Percentiles rank a stretch among this genome's conserved stretches.
Conservation (phyloP, 2,888 invertebrate species). For the Drosophila greeni region DNA sequence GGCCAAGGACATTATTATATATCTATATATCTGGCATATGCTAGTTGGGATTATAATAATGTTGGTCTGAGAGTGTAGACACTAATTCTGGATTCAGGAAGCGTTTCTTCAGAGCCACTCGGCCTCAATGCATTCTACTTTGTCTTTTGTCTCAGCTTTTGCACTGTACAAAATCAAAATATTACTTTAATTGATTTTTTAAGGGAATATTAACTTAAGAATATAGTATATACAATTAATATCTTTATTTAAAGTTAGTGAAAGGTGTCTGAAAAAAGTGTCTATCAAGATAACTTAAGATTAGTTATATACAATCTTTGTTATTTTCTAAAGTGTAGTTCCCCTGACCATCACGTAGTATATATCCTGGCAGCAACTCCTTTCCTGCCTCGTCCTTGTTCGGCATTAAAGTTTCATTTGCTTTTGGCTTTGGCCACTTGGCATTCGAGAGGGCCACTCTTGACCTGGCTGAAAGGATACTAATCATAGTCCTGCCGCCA, state of each 20-base stretch:
- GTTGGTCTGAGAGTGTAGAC: background rate
- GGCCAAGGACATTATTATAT: slow-evolving; percentile 43
- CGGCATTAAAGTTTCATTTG: slow-evolving; percentile 66
- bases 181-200: background rate
- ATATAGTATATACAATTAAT: no score
- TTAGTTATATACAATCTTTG: background rate
- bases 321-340: background rate
- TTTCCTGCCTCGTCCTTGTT: slow-evolving; percentile 38
- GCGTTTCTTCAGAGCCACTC: slow-evolving; percentile 45
- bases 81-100: slow-evolving; percentile 42
- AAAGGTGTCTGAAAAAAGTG: no score
- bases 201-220: no score
- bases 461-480: slow-evolving; percentile 41
- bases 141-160: slow-evolving; percentile 45
- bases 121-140: slow-evolving; percentile 59
- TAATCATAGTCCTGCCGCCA: slow-evolving; percentile 59
- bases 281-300: background rate
- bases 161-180: background rate
- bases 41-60: slow-evolving; percentile 4
- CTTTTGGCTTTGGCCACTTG: slow-evolving; percentile 39
- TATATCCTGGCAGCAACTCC: slow-evolving; percentile 4
- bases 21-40: slow-evolving; percentile 29
- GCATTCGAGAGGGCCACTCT: slow-evolving; percentile 34
- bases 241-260: no score
- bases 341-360: slow-evolving; percentile 35